These are phyloP conservation scores for Mythimna loreyi DNA, from an alignment of 2,888 invertebrate genomes.

Conservation along the genomic window DNA sequence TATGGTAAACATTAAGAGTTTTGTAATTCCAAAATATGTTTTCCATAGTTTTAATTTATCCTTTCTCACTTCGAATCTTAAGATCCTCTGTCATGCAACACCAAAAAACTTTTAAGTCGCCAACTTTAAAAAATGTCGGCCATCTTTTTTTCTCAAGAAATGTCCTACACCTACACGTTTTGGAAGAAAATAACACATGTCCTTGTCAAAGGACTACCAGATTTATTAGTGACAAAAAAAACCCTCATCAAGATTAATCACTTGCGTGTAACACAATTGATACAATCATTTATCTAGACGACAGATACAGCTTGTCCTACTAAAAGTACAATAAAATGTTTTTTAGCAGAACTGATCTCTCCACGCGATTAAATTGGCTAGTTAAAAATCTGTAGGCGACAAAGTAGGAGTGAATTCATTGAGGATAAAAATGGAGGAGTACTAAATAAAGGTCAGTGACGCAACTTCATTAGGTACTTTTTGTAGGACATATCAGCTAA, in stretches of 20 bases:
- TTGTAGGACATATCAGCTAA: neutral
- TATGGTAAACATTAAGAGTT: too few relatives aligned
- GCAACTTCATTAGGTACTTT: slow-evolving; percentile 28
- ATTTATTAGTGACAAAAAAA: slow-evolving; percentile 13
- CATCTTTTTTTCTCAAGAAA: neutral
- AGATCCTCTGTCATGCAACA: neutral
- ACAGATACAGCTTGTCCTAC: slow-evolving; percentile 50
- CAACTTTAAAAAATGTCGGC: neutral
- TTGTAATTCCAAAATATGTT: too few relatives aligned
- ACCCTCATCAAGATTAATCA: slow-evolving; percentile 52
- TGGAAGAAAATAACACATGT: neutral
- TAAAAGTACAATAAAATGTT: slow-evolving; percentile 46
- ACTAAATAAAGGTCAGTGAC: slow-evolving; percentile 31
- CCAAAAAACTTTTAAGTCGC: neutral
- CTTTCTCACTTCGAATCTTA: neutral
- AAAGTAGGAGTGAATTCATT: slow-evolving; percentile 60
- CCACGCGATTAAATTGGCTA: slow-evolving; percentile 57
- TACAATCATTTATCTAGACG: slow-evolving; percentile 57
- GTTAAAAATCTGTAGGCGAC: slow-evolving; percentile 59
- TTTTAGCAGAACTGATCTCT: slow-evolving; percentile 45
- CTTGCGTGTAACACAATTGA: slow-evolving; percentile 63
- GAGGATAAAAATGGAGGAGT: slow-evolving; percentile 28
- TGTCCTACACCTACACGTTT: slow-evolving; percentile 14
- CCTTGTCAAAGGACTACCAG: slow-evolving; percentile 19
- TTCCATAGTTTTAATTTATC: neutral